Percentiles rank a stretch among this genome's conserved stretches.
Conservation (phyloP, 2,797 vertebrate genomes). For the Acanthurus lineatus region DNA sequence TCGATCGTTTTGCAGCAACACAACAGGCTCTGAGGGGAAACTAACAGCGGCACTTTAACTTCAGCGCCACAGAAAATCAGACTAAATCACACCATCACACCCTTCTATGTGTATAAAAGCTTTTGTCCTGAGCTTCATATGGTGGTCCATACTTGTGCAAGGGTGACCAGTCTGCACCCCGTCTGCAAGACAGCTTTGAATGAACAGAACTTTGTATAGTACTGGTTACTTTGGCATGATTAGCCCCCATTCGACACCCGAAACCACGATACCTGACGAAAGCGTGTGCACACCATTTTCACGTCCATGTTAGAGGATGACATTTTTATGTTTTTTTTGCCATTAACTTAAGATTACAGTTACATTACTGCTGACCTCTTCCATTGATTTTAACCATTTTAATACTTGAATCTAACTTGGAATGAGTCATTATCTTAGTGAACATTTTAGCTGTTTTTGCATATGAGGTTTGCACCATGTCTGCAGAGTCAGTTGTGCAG, state of each 20-base stretch:
- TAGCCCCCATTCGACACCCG: conserved; percentile 30
- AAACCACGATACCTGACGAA: conserved; percentile 39
- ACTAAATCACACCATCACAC: conserved; percentile 30
- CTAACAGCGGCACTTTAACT: conserved; percentile 20
- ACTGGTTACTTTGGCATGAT: conserved; percentile 64
- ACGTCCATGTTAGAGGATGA: conserved; percentile 16
- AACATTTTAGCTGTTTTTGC: not conserved
- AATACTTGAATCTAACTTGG: conserved; percentile 6
- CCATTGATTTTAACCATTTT: not conserved
- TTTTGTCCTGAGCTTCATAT: conserved; percentile 64
- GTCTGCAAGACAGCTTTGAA: conserved; percentile 39
- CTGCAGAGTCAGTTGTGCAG: too few relatives aligned
- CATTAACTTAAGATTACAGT: conserved; percentile 23
- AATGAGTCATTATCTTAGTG: not conserved
- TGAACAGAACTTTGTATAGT: conserved; percentile 33
- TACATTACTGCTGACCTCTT: conserved; percentile 32
- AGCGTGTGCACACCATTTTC: not conserved
- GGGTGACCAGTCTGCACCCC: conserved; percentile 13
- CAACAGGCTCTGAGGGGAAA: conserved; percentile 45
- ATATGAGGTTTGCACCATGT: too few relatives aligned
- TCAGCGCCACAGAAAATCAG: conserved; percentile 32
- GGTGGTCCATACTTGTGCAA: conserved; percentile 42
- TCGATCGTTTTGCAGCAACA: conserved; percentile 42
- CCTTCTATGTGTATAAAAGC: conserved; percentile 24
- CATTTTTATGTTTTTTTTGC: not conserved